These are phyloP conservation scores for Cyclina sinensis DNA, from an alignment of 1,140 invertebrate genomes.

Conservation along the genomic window DNA sequence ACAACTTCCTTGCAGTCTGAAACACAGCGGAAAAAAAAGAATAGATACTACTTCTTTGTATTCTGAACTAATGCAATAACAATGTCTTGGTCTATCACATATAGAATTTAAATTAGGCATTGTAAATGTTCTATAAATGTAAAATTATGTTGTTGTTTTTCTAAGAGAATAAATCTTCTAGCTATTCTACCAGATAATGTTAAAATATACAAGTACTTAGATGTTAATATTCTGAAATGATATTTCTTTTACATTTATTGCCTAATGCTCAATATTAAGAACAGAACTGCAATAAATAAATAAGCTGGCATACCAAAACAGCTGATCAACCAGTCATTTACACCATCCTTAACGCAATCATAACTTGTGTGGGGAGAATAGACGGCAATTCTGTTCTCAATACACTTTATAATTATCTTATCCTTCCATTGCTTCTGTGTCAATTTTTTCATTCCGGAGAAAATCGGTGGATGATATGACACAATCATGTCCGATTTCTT, in stretches of 20 bases:
- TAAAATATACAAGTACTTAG: too few relatives aligned
- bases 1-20: slow-evolving; percentile 43
- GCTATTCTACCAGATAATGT: too few relatives aligned
- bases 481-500: slow-evolving; percentile 92
- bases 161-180: too few relatives aligned
- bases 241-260: too few relatives aligned
- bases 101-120: too few relatives aligned
- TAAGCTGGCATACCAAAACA: slow-evolving; percentile 92
- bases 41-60: too few relatives aligned
- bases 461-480: slow-evolving; percentile 98
- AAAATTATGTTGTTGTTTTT: too few relatives aligned
- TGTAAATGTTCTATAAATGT: too few relatives aligned
- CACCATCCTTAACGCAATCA: slow-evolving; percentile 93
- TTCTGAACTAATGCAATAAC: too few relatives aligned
- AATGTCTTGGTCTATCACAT: too few relatives aligned
- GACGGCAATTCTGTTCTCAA: slow-evolving; percentile 95
- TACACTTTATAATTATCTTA: slow-evolving; percentile 92
- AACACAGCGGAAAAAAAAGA: slow-evolving; percentile 1
- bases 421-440: slow-evolving; percentile 92
- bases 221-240: too few relatives aligned
- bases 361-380: slow-evolving; percentile 98
- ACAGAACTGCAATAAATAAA: background rate
- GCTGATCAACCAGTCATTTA: slow-evolving; percentile 96
- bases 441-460: slow-evolving; percentile 93
- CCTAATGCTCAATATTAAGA: too few relatives aligned